A percentile compares a stretch with the other conserved stretches of the same genome.
phyloP scores from a whole-genome alignment of 2,888 invertebrate species.

The Biston betularia region DNA sequence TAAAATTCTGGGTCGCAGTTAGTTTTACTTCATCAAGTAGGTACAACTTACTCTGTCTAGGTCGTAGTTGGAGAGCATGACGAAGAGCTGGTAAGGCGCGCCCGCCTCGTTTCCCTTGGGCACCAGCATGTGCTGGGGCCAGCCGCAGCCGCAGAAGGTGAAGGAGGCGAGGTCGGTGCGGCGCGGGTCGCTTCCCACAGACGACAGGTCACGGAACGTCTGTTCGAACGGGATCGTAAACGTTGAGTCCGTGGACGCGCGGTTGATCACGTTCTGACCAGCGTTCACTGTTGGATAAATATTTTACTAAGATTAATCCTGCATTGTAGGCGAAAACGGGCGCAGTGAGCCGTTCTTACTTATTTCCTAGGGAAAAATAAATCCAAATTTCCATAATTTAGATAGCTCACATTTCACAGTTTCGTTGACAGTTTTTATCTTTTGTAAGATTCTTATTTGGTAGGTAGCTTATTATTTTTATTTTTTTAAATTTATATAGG shows the following conservation, averaged over 20 bases:
- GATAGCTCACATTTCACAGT: too few species aligned
- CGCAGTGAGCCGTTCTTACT: too few species aligned
- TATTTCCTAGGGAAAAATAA: too few species aligned
- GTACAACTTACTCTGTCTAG: slow-evolving; percentile 68
- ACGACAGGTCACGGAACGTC: slow-evolving; percentile 84
- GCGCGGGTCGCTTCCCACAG: slow-evolving; percentile 59
- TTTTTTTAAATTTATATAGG: too few species aligned
- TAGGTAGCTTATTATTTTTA: too few species aligned
- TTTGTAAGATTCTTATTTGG: too few species aligned
- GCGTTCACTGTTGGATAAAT: slow-evolving; percentile 78
- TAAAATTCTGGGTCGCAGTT: too few species aligned
- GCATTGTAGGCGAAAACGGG: too few species aligned
- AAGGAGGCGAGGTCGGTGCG: slow-evolving; percentile 63
- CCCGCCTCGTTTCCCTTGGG: slow-evolving; percentile 81
- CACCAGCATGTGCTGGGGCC: slow-evolving; percentile 87
- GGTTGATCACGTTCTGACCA: slow-evolving; percentile 84
- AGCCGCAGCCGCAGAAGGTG: slow-evolving; percentile 88
- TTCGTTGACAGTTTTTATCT: too few species aligned
- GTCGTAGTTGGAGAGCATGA: slow-evolving; percentile 82
- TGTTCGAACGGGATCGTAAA: slow-evolving; percentile 86
- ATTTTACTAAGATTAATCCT: neutral
- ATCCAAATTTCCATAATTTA: too few species aligned
- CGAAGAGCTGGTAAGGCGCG: slow-evolving; percentile 71
- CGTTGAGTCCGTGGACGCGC: slow-evolving; percentile 86
- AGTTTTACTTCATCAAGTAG: too few species aligned